phyloP scores from a whole-genome alignment of 2,797 vertebrate genomes.

The Menidia menidia region DNA sequence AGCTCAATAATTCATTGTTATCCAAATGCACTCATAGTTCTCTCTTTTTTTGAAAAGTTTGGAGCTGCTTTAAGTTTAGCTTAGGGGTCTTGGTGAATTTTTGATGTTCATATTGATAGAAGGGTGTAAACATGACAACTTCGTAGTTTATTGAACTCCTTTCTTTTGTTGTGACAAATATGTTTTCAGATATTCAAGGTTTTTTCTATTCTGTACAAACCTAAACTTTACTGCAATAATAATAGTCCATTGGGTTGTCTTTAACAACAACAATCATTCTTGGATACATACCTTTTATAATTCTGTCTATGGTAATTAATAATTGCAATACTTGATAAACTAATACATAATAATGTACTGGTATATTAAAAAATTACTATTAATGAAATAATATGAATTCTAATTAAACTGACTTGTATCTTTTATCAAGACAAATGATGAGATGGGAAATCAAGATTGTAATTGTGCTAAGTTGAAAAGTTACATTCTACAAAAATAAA shows the following conservation, averaged over 20 bases:
- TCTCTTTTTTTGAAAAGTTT: constrained; percentile 48
- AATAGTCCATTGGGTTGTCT: background rate
- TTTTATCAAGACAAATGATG: no score
- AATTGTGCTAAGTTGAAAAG: background rate
- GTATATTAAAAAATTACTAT: background rate
- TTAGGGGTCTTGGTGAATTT: constrained; percentile 3
- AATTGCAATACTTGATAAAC: no score
- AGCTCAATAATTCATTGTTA: constrained; percentile 68
- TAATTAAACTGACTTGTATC: background rate
- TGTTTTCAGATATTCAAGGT: background rate
- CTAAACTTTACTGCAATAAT: background rate
- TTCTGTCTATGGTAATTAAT: no score
- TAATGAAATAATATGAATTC: background rate
- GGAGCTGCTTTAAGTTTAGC: constrained; percentile 33
- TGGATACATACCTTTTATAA: no score
- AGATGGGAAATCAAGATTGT: no score
- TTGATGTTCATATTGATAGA: constrained; percentile 25
- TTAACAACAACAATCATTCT: no score
- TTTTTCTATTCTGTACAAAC: constrained; percentile 8
- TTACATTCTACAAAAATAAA: background rate
- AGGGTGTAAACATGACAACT: constrained; percentile 20
- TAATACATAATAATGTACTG: background rate
- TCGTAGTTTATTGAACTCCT: constrained; percentile 6
- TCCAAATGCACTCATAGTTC: constrained; percentile 63
- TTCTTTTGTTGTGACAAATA: constrained; percentile 25